Percentiles rank a stretch among this genome's conserved stretches.
These are phyloP conservation scores for Chymomyza caudatula DNA, from an alignment of 2,888 invertebrate species.

Conservation along the genomic window DNA sequence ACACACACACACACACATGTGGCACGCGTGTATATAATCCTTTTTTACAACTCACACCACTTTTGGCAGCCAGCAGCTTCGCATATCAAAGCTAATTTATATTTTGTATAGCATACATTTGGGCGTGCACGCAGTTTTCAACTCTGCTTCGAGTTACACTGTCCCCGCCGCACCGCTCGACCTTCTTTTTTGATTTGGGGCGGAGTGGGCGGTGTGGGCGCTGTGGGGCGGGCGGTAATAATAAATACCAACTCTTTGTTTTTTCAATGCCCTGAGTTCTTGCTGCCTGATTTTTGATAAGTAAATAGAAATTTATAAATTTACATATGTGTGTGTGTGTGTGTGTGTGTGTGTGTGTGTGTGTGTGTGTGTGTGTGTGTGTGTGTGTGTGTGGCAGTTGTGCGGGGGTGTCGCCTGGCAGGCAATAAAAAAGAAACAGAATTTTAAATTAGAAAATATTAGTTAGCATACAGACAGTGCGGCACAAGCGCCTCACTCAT, in stretches of 20 bases:
- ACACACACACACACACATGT: slow-evolving; percentile 15
- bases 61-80: slow-evolving; percentile 37
- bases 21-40: slow-evolving; percentile 66
- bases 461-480: slow-evolving; percentile 42
- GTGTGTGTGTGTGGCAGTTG: background rate
- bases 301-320: slow-evolving; percentile 71
- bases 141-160: background rate
- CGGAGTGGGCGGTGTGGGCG: background rate
- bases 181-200: background rate
- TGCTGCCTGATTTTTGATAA: slow-evolving; percentile 64
- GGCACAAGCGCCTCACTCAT: background rate
- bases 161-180: background rate
- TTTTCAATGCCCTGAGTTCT: slow-evolving; percentile 49
- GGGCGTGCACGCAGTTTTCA: slow-evolving; percentile 48
- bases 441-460: slow-evolving; percentile 73
- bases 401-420: slow-evolving; percentile 9
- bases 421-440: slow-evolving; percentile 71
- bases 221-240: slow-evolving; percentile 37
- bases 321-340: slow-evolving; percentile 44
- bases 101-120: slow-evolving; percentile 72
- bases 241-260: slow-evolving; percentile 62
- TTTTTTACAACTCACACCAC: slow-evolving; percentile 55
- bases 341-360: slow-evolving; percentile 1
- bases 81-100: slow-evolving; percentile 73
- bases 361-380: background rate